Evolutionary conservation across 2,797 vertebrate species (phyloP), one percentile per base, ranked within the genome.

Genomic region (Myiothlypis chrysogaster): DNA sequence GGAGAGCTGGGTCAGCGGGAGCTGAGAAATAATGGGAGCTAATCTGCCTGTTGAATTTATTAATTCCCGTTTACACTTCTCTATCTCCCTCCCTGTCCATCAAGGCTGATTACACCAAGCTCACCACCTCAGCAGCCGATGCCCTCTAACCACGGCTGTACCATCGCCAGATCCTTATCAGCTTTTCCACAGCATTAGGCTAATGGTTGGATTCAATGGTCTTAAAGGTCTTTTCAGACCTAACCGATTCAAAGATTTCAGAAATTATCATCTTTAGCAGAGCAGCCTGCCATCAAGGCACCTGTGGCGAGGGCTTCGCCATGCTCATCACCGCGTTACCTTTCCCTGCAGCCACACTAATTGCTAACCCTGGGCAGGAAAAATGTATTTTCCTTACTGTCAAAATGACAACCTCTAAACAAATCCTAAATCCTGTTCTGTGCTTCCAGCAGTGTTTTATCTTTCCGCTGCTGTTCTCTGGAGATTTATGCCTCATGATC

Each of bases 401-500:
- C 19, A 4, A 77, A 87, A 93, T 14, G 17, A 80, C 83, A 76
- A 85, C 8, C 80, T 78, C 89, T 25, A 34, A 72, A 59, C 71
- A 77, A 89, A 71, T 49, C 68, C 91, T 73, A 61, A 91, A 63
- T 80, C 89, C 82, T 78, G 44, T 24, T 56, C 79, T 28, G 39
- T 16, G 44, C 56, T 94, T 79, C 93, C 92, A 93, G 85, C 83
- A 90, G 90, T 3, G 65, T 56, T 91, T 83, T 46, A 76, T 77
- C 85, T 85, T 60, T 44, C 68, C 2, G 12, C 82, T 27, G 79
- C 88, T 68, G 34, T 52, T 85, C 95, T 50, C 91, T 17, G 6
- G 78, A 92, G 94, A 70, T 94, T 89, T 76, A 66, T 65, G 81
- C 81, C 84, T 89, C 85, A 17, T 55, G 76, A 75, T 66, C 77